These are phyloP conservation scores for Pterobdella sp. DNA, from an alignment of 2,888 invertebrate species.

Conservation along the genomic window DNA sequence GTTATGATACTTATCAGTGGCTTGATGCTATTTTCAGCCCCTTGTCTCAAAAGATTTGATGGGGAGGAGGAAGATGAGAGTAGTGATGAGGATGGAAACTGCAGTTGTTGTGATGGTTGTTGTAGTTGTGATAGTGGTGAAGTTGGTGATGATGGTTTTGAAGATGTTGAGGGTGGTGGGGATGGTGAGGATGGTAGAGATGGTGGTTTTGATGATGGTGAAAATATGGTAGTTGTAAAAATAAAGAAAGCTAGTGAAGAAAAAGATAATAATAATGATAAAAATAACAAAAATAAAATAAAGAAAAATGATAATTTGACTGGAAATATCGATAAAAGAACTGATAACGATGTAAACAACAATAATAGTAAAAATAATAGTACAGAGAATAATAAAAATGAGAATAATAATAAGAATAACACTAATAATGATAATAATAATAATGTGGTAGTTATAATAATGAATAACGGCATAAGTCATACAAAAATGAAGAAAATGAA, in stretches of 20 bases:
- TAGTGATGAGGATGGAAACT: not conserved
- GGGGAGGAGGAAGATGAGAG: not conserved
- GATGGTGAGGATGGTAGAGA: not conserved
- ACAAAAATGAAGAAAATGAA: no score
- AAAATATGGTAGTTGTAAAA: not conserved
- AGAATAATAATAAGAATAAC: not conserved
- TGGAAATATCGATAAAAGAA: not conserved
- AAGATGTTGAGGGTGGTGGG: not conserved
- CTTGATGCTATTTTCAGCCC: conserved; percentile 36
- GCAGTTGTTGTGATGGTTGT: not conserved
- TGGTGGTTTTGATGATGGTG: not conserved
- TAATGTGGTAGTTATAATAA: not conserved
- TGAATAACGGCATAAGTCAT: no score
- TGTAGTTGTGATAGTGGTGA: no score
- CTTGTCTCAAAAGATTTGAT: conserved; percentile 31
- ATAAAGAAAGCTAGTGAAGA: not conserved
- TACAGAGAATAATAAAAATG: not conserved
- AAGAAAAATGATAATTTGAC: not conserved
- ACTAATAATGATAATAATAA: not conserved
- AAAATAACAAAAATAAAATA: not conserved
- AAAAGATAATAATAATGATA: conserved; percentile 4
- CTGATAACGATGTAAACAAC: not conserved
- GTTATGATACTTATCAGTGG: conserved; percentile 36
- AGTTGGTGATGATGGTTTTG: not conserved
- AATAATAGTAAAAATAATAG: conserved; percentile 2